Evolutionary conservation across 2,113 vertebrate species (phyloP), one percentile per base, ranked within the genome.

Genomic region (Sinocyclocheilus rhinocerous): DNA sequence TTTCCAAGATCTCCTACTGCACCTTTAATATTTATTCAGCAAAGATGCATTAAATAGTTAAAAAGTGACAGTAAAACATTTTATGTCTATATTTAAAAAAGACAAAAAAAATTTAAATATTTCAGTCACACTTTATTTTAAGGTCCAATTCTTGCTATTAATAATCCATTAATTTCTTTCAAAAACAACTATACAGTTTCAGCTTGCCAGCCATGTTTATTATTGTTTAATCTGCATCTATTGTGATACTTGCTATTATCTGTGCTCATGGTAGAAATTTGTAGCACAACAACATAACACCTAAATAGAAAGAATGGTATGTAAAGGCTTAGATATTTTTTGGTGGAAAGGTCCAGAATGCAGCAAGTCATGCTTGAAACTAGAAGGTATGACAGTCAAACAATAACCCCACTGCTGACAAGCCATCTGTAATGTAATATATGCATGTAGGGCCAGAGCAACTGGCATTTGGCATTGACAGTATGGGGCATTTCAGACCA

Each of bases 351-450:
- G 69, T 70, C 26, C 11, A n/a, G 26, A n/a, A 22, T 33, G 50
- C 69, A 59, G 81, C 29, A 83, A 73, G 29, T 57, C 82, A 75
- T 75, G 82, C 48, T 70, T 84, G 50, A 84, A 73, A 59, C 29
- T 50, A 73, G 67, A 84, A 73, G 69, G 69, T 52, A 84, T 42
- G 50, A 73, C 82, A 84, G 50, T 59, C 33, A 39, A 84, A 59
- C 82, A 73, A 59, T 57, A 80, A 75, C 50, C 81, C 65, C 24
- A 69, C 65, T 52, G 26, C 45, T 52, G 81, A 82, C 81, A 70
- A 33, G 63, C 63, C 81, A 82, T 82, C 81, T 82, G 81, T 70
- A 82, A 82, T 82, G 69, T 73, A 24, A 42, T 57, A 55, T 18
- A 83, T 57, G 42, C 20, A 57, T 10, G 29, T 22, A 39, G 33